Evolutionary conservation across 1,140 invertebrate species (phyloP).

Genomic region (Pseudobourletiella spinata): DNA sequence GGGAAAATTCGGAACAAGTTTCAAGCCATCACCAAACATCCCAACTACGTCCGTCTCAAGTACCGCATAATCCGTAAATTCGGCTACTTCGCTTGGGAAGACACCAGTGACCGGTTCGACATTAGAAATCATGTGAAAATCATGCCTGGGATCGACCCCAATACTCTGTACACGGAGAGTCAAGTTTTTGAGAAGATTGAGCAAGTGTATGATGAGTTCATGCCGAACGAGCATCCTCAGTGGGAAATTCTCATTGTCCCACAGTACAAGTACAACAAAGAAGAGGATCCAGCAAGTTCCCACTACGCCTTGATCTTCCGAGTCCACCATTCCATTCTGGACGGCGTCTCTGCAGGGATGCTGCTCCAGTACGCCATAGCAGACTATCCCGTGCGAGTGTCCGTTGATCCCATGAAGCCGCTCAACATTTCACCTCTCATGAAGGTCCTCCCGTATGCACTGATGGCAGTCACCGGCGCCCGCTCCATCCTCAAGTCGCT

Average conservation of each 20-base stretch:
- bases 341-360: slow-evolving; percentile 26
- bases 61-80: slow-evolving; percentile 6
- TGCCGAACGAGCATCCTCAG: slow-evolving; percentile 15
- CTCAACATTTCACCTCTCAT: not conserved
- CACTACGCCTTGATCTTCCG: slow-evolving; percentile 19
- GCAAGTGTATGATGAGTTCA: slow-evolving; percentile 18
- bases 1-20: slow-evolving; percentile 15
- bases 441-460: slow-evolving; percentile 11
- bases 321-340: slow-evolving; percentile 28
- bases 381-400: slow-evolving; percentile 16
- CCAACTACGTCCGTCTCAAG: slow-evolving; percentile 15
- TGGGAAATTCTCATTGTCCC: slow-evolving; percentile 29
- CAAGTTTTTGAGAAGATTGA: slow-evolving; percentile 21
- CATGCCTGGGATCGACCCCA: not conserved
- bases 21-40: not conserved
- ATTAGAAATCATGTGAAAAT: slow-evolving; percentile 23
- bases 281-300: not conserved
- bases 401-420: slow-evolving; percentile 23
- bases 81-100: slow-evolving; percentile 19
- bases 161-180: slow-evolving; percentile 3
- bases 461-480: slow-evolving; percentile 10
- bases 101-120: slow-evolving; percentile 11
- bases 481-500: slow-evolving; percentile 21
- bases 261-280: slow-evolving; percentile 18
- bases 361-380: slow-evolving; percentile 21